A percentile compares a stretch with the other conserved stretches of the same genome.
Conservation (phyloP, 2,113 vertebrate species). For the Chrysemys picta region DNA sequence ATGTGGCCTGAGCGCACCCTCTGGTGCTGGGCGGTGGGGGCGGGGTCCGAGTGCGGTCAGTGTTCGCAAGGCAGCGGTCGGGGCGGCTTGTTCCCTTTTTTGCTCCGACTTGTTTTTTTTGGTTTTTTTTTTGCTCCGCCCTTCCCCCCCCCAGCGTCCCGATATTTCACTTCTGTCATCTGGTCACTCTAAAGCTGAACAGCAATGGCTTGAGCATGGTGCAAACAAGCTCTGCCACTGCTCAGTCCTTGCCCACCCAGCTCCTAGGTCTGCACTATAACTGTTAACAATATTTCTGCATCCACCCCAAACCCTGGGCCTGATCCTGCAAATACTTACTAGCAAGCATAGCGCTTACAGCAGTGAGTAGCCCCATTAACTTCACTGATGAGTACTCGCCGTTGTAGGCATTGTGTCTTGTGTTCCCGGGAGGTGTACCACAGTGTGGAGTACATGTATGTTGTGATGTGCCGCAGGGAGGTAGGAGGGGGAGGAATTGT, state of each 20-base stretch:
- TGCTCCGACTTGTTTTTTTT: too few relatives aligned
- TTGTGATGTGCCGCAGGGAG: not conserved
- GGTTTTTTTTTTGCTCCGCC: too few relatives aligned
- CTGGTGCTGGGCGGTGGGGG: too few relatives aligned
- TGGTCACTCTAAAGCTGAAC: too few relatives aligned
- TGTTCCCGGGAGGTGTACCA: not conserved
- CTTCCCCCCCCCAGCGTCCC: too few relatives aligned
- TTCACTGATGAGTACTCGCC: accelerated
- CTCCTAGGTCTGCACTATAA: not conserved
- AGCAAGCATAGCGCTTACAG: not conserved
- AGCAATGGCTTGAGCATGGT: not conserved
- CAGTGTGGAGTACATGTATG: accelerated
- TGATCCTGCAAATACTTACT: not conserved
- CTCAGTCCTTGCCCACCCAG: not conserved
- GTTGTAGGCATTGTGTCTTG: not conserved
- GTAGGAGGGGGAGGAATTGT: not conserved
- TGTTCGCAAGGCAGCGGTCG: too few relatives aligned
- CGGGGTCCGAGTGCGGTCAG: too few relatives aligned
- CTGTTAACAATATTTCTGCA: not conserved
- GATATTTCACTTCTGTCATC: too few relatives aligned
- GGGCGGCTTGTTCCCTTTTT: too few relatives aligned
- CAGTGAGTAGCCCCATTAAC: not conserved
- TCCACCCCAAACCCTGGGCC: not conserved
- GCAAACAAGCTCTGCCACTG: not conserved
- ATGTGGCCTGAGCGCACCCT: too few relatives aligned